Evolutionary conservation across 2,113 vertebrate genomes (phyloP).

Genomic region (Butorides virescens): DNA sequence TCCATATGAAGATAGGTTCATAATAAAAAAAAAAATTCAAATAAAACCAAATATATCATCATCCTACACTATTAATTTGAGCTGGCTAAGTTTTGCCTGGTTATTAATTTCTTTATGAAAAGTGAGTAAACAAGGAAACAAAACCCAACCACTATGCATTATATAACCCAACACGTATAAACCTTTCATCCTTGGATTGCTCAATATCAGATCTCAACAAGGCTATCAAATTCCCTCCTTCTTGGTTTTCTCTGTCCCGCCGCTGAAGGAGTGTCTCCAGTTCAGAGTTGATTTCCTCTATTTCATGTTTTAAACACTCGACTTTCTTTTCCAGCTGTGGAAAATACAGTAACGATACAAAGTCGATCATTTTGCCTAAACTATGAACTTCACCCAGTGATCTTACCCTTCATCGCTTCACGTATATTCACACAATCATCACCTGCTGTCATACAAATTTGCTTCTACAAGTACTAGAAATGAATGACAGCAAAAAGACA

Average conservation of each 20-base stretch:
- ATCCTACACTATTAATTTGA: background rate
- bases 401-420: background rate
- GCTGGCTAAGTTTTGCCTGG: background rate
- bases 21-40: background rate
- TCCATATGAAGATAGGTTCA: background rate
- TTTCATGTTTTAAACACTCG: constrained; percentile 73
- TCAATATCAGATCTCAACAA: constrained; percentile 85
- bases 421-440: background rate
- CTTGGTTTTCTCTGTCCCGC: constrained; percentile 82
- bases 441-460: background rate
- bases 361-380: background rate
- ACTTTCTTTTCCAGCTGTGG: constrained; percentile 81
- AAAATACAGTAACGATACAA: background rate
- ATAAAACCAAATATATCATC: background rate
- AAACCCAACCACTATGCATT: background rate
- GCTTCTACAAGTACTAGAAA: background rate
- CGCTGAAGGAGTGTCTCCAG: constrained; percentile 81
- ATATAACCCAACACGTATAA: background rate
- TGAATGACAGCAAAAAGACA: background rate
- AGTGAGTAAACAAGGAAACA: background rate
- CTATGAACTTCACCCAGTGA: background rate
- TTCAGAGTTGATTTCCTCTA: constrained; percentile 76
- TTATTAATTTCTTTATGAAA: background rate
- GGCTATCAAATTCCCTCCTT: constrained; percentile 80
- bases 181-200: constrained; percentile 81